These are phyloP conservation scores for Peromyscus aztecus DNA, from an alignment of 2,797 vertebrate genomes.

Conservation along the genomic window DNA sequence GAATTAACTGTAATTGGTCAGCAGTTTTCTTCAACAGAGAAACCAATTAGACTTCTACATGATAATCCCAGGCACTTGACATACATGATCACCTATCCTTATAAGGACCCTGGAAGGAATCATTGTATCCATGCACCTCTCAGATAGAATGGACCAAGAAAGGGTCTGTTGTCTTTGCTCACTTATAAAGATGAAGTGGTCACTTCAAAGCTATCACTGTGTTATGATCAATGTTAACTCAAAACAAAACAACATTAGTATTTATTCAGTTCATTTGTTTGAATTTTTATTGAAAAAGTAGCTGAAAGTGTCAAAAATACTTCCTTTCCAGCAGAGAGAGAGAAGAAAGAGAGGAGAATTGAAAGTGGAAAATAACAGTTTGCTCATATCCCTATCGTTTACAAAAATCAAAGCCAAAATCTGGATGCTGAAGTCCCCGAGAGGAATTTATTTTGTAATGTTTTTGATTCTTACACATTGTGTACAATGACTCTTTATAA, in stretches of 20 bases:
- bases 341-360: neutral
- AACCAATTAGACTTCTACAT: neutral
- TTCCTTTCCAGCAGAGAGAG: neutral
- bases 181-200: neutral
- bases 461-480: neutral
- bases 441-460: neutral
- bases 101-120: neutral
- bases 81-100: neutral
- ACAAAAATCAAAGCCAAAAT: conserved; percentile 19
- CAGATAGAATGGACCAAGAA: neutral
- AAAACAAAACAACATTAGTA: neutral
- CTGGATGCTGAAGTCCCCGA: neutral
- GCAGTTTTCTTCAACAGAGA: neutral
- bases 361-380: neutral
- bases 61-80: neutral
- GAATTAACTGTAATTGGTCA: neutral
- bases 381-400: neutral
- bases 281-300: conserved; percentile 39
- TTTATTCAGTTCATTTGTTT: conserved; percentile 34
- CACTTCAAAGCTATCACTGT: neutral
- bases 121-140: neutral
- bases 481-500: neutral
- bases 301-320: neutral
- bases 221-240: neutral
- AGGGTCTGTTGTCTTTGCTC: neutral